Conservation (phyloP, 2,113 vertebrate genomes). For the Hippocampus comes region DNA sequence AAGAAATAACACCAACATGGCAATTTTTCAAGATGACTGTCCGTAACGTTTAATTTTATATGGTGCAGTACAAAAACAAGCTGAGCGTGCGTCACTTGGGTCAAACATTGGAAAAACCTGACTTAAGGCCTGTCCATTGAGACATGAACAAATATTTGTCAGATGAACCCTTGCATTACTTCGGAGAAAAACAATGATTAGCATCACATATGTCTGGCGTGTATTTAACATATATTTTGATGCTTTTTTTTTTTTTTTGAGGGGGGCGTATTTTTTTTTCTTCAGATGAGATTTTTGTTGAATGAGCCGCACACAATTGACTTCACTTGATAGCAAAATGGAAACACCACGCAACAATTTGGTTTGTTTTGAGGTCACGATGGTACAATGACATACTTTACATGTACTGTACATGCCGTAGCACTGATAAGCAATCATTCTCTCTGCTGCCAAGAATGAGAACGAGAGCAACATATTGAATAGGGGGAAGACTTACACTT, state of each 20-base stretch:
- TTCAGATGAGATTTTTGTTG: neutral
- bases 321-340: neutral
- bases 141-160: no score
- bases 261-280: neutral
- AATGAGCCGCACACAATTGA: neutral
- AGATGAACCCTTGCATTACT: neutral
- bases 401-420: neutral
- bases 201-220: neutral
- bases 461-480: constrained; percentile 42
- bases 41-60: neutral
- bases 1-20: no score
- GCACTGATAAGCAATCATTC: neutral
- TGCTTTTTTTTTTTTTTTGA: neutral
- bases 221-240: neutral
- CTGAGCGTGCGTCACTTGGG: no score
- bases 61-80: neutral
- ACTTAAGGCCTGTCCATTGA: no score
- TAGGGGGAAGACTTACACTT: constrained; percentile 30
- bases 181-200: neutral
- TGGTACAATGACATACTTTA: neutral
- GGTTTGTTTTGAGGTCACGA: neutral
- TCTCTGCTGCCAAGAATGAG: constrained; percentile 38
- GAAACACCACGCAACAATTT: neutral
- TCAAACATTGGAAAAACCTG: no score
- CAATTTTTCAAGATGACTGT: no score